These are phyloP conservation scores for Cyanistes caeruleus DNA, from an alignment of 2,113 vertebrate genomes.

Conservation along the genomic window DNA sequence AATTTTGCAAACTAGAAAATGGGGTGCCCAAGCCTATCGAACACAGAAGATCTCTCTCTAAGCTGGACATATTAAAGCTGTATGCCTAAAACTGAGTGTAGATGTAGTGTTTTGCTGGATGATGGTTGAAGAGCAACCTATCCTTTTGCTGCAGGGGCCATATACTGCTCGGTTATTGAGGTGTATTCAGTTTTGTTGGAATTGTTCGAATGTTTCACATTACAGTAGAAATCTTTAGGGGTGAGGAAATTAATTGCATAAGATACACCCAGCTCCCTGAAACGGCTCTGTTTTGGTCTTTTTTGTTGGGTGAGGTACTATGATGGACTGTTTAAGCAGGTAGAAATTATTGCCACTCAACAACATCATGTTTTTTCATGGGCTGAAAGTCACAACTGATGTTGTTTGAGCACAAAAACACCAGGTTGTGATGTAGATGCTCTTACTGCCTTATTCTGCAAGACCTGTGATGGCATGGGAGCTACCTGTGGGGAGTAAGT, in stretches of 20 bases:
- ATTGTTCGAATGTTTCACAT: neutral
- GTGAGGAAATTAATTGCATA: neutral
- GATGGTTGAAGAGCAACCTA: accelerated
- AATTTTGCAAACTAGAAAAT: neutral
- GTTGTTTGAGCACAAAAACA: neutral
- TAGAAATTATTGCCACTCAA: neutral
- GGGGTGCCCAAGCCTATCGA: neutral
- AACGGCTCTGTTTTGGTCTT: neutral
- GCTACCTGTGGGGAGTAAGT: neutral
- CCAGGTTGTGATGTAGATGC: neutral
- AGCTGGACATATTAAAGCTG: neutral
- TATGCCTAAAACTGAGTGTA: neutral
- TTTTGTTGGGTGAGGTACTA: neutral
- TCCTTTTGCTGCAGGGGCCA: neutral
- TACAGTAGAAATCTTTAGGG: neutral
- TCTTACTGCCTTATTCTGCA: neutral
- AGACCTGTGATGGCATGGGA: neutral
- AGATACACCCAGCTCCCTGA: neutral
- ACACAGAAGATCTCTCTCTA: neutral
- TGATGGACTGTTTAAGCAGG: neutral
- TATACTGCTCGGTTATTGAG: neutral
- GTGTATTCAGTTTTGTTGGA: neutral
- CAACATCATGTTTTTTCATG: accelerated
- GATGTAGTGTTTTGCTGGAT: neutral
- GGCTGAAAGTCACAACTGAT: neutral